Conservation (phyloP, 1,140 invertebrate species). For the Rhagoletis zephyria region DNA sequence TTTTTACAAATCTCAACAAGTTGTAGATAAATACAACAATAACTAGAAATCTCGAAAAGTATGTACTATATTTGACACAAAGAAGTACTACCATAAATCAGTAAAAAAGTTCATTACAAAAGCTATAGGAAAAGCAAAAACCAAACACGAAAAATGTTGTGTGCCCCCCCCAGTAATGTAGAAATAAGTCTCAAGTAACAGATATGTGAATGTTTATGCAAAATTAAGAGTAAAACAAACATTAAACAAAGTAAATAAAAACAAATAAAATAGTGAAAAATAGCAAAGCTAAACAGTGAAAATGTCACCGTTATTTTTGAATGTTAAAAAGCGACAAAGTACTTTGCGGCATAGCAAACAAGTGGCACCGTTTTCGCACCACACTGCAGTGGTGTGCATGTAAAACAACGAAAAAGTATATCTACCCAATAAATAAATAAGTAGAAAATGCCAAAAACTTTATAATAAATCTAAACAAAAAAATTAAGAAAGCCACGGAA, state of each 20-base stretch:
- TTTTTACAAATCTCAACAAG: slow-evolving; percentile 13
- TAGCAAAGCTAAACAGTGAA: not conserved
- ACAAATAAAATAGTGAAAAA: not conserved
- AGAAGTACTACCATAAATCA: not conserved
- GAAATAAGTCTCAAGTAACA: slow-evolving; percentile 11
- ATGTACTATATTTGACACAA: not conserved
- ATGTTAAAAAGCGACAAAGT: slow-evolving; percentile 29
- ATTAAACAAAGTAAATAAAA: not conserved
- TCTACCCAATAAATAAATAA: not conserved
- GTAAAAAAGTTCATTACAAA: slow-evolving; percentile 21
- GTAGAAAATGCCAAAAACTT: not conserved
- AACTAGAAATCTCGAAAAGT: not conserved
- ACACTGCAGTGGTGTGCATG: slow-evolving; percentile 17
- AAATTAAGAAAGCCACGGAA: not conserved
- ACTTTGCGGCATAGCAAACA: slow-evolving; percentile 19
- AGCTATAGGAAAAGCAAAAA: not conserved
- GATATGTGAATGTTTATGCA: not conserved
- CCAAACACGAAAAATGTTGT: not conserved
- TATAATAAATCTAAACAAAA: not conserved
- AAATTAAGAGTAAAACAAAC: not conserved
- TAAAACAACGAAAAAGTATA: slow-evolving; percentile 18
- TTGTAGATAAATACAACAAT: slow-evolving; percentile 9
- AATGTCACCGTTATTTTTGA: slow-evolving; percentile 51
- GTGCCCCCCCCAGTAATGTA: not conserved
- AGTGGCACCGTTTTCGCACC: not conserved